Conservation (phyloP, 2,113 vertebrate genomes). For the Chlamydotis undulata region DNA sequence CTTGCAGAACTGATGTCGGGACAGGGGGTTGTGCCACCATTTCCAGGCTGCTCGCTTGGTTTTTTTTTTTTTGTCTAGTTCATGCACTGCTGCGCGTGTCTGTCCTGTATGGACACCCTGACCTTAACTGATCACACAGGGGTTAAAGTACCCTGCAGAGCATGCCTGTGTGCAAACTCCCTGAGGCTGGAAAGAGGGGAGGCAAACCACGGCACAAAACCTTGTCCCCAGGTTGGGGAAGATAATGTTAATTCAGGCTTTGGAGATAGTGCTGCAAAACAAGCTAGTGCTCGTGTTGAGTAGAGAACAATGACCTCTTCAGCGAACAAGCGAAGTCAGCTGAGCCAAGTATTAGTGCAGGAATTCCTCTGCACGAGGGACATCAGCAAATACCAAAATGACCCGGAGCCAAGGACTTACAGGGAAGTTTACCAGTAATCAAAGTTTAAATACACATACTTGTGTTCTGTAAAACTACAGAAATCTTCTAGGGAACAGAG, state of each 20-base stretch:
- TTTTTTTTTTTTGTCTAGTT: neutral
- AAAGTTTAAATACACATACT: neutral
- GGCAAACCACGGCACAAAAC: neutral
- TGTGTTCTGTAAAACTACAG: neutral
- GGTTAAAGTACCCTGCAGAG: neutral
- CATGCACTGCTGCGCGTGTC: neutral
- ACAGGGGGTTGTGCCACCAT: neutral
- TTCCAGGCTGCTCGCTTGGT: neutral
- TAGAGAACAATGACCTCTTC: slow-evolving; percentile 18
- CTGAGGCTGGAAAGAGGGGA: neutral
- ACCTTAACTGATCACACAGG: neutral
- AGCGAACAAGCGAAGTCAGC: neutral
- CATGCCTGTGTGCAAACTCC: neutral
- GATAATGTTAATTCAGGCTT: neutral
- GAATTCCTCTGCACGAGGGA: neutral
- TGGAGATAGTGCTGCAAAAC: slow-evolving; percentile 22
- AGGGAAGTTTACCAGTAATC: neutral
- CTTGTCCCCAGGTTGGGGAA: neutral
- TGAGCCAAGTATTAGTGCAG: neutral
- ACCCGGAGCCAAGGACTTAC: neutral
- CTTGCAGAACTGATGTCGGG: neutral
- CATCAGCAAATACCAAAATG: neutral
- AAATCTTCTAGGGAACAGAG: neutral
- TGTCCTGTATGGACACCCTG: neutral
- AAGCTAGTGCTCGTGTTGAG: neutral